A percentile compares a stretch with the other conserved stretches of the same genome.
These are phyloP conservation scores for Garrulus glandarius DNA, from an alignment of 2,797 vertebrate species.

Conservation along the genomic window DNA sequence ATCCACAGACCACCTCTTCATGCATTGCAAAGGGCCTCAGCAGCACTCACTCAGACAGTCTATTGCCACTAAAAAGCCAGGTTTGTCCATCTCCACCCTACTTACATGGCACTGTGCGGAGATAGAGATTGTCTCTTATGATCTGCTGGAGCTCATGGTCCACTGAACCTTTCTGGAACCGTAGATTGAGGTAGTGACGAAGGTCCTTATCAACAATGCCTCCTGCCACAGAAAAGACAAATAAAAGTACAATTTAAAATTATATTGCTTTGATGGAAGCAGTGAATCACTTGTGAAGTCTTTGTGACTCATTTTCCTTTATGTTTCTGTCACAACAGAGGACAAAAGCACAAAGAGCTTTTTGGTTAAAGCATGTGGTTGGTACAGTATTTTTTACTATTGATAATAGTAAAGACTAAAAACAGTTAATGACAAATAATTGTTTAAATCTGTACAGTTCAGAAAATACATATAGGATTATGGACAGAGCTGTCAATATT, in stretches of 20 bases:
- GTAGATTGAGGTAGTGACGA: conserved; percentile 97
- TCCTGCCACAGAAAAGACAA: conserved; percentile 78
- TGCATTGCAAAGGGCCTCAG: background rate
- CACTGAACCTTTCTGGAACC: conserved; percentile 97
- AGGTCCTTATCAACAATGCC: conserved; percentile 98
- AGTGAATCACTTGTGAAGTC: background rate
- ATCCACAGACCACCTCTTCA: background rate
- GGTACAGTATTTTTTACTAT: background rate
- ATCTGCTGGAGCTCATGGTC: conserved; percentile 99
- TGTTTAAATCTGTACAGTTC: background rate
- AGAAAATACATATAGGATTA: background rate
- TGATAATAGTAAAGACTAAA: background rate
- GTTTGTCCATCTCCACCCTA: conserved; percentile 24
- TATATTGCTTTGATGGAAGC: background rate
- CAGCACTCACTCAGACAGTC: background rate
- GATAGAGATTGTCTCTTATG: conserved; percentile 99
- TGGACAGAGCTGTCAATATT: background rate
- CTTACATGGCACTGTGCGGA: conserved; percentile 98
- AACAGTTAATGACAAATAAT: background rate
- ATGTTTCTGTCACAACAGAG: fast-evolving
- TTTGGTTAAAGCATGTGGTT: background rate
- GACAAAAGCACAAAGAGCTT: background rate
- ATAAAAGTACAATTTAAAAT: conserved; percentile 5
- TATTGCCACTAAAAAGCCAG: background rate
- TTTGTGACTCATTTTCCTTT: background rate